A percentile compares a stretch with the other conserved stretches of the same genome.
These are phyloP conservation scores for Taenaris catops DNA, from an alignment of 2,888 invertebrate genomes.

Conservation along the genomic window DNA sequence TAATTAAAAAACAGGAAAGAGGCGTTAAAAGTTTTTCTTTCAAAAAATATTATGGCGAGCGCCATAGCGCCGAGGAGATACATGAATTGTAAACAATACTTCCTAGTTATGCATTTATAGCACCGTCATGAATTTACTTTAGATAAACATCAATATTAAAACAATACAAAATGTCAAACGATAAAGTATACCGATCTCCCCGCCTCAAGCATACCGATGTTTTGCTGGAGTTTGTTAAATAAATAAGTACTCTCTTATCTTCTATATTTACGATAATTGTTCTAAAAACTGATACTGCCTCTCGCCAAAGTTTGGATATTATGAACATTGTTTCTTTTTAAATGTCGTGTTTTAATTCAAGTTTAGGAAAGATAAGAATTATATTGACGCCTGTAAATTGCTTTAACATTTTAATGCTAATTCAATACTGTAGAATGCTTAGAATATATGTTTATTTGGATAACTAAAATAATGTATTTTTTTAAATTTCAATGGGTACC, in stretches of 20 bases:
- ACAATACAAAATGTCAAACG: slow-evolving; percentile 15
- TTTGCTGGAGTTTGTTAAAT: slow-evolving; percentile 44
- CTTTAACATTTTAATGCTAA: background rate
- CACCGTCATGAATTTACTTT: background rate
- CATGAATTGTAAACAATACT: no score
- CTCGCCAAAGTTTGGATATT: slow-evolving; percentile 40
- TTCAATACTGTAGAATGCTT: background rate
- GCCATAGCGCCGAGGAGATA: no score
- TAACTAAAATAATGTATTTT: no score
- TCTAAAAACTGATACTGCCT: slow-evolving; percentile 33
- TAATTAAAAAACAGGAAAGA: no score
- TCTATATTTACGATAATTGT: slow-evolving; percentile 51
- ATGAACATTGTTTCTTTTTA: slow-evolving; percentile 14
- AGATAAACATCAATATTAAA: slow-evolving; percentile 13
- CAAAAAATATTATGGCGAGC: no score
- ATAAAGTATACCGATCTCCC: slow-evolving; percentile 11
- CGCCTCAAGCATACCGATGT: slow-evolving; percentile 36
- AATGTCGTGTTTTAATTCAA: slow-evolving; percentile 5
- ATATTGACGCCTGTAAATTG: slow-evolving; percentile 4
- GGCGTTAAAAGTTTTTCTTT: no score
- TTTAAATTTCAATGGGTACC: no score
- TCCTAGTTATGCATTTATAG: no score
- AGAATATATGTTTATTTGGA: no score
- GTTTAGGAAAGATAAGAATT: slow-evolving; percentile 6
- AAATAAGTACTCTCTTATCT: slow-evolving; percentile 54